Evolutionary conservation across 2,888 invertebrate species (phyloP).

Genomic region (Oligia strigilis): DNA sequence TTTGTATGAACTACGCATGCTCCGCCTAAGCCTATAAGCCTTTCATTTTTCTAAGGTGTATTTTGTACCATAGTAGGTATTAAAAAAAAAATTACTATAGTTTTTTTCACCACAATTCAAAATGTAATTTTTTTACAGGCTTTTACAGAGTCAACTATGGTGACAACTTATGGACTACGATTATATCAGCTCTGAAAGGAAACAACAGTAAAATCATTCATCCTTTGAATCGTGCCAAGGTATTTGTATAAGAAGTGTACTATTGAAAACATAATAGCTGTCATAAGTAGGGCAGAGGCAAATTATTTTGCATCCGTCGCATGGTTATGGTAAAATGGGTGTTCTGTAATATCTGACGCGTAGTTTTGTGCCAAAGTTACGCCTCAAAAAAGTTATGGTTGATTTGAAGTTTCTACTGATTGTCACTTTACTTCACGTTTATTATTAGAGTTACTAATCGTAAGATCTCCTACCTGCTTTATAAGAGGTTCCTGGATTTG

Average conservation of each 20-base stretch:
- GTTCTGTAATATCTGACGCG: not conserved
- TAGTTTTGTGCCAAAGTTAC: too few species aligned
- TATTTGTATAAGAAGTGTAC: slow-evolving; percentile 69
- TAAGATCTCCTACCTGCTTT: not conserved
- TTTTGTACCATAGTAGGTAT: not conserved
- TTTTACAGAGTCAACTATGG: slow-evolving; percentile 93
- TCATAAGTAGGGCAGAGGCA: not conserved
- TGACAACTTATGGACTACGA: slow-evolving; percentile 86
- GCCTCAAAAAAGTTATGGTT: not conserved
- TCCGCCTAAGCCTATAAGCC: too few species aligned
- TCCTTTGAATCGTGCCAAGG: slow-evolving; percentile 93
- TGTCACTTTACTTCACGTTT: not conserved
- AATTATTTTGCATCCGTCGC: not conserved
- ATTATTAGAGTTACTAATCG: not conserved
- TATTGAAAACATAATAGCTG: slow-evolving; percentile 10
- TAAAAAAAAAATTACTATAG: too few species aligned
- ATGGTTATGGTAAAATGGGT: not conserved
- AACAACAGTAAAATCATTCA: slow-evolving; percentile 89
- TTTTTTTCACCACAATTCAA: not conserved
- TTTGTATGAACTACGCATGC: too few species aligned
- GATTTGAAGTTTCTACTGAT: not conserved
- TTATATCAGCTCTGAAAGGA: slow-evolving; percentile 84
- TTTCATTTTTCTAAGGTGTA: not conserved
- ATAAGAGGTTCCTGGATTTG: not conserved
- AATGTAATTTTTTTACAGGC: slow-evolving; percentile 78